Evolutionary conservation across 2,113 vertebrate genomes (phyloP).

Genomic region (Grantiella picta): DNA sequence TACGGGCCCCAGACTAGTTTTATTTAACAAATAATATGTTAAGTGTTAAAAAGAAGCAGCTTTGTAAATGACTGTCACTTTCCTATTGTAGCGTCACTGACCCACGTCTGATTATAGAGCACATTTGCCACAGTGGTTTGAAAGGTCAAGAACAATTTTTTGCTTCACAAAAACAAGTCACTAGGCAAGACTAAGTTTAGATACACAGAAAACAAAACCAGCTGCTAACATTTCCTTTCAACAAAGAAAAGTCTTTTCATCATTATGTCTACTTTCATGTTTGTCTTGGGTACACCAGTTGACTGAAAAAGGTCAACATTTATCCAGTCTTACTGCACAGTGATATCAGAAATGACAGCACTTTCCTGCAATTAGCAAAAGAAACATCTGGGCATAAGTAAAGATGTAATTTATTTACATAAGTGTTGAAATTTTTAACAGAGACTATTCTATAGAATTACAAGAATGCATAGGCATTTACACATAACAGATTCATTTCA

Average conservation of each 20-base stretch:
- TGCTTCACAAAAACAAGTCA: background rate
- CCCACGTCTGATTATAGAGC: background rate
- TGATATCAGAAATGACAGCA: background rate
- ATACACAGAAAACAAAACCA: background rate
- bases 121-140: background rate
- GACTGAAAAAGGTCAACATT: background rate
- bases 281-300: background rate
- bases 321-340: background rate
- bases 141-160: constrained; percentile 22
- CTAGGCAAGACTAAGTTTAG: background rate
- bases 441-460: background rate
- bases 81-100: background rate
- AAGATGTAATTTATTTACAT: background rate
- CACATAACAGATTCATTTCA: background rate
- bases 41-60: background rate
- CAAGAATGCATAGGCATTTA: background rate
- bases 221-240: background rate
- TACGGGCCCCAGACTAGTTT: background rate
- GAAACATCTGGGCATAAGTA: background rate
- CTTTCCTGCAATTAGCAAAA: background rate
- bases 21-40: background rate
- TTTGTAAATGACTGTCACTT: background rate
- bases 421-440: background rate
- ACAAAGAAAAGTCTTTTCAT: background rate
- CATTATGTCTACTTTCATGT: background rate